Evolutionary conservation across 2,113 vertebrate species (phyloP).

Genomic region (Corythoichthys haematopterus): DNA sequence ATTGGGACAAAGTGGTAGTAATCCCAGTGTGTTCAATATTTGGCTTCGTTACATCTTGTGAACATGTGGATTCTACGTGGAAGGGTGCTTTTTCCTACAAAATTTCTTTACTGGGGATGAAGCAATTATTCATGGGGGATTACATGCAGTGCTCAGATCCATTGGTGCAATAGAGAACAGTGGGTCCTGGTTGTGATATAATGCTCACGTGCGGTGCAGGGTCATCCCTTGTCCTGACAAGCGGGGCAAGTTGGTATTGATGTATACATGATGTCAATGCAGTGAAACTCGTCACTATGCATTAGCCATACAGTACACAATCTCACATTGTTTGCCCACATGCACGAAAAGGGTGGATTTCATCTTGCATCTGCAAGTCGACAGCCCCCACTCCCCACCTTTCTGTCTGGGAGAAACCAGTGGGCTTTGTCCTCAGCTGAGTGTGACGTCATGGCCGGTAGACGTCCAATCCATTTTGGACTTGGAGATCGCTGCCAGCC

Average conservation of each 20-base stretch:
- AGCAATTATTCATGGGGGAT: constrained; percentile 15
- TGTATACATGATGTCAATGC: constrained; percentile 33
- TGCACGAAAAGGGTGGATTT: constrained; percentile 21
- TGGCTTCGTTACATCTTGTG: background rate
- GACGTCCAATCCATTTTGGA: too few relatives aligned
- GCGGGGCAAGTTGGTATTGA: constrained; percentile 37
- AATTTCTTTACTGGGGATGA: background rate
- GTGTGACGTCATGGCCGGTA: constrained; percentile 58
- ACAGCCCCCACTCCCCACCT: constrained; percentile 34
- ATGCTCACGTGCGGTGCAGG: constrained; percentile 18
- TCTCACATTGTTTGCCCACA: constrained; percentile 35
- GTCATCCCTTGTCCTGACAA: constrained; percentile 39
- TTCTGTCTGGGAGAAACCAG: constrained; percentile 60
- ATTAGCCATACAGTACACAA: constrained; percentile 31
- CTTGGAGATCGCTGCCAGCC: too few relatives aligned
- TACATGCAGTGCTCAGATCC: constrained; percentile 32
- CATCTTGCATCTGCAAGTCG: constrained; percentile 20
- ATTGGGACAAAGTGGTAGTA: constrained; percentile 13
- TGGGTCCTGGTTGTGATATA: constrained; percentile 19
- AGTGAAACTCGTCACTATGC: constrained; percentile 17
- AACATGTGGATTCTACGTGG: constrained; percentile 17
- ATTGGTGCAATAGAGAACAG: constrained; percentile 11
- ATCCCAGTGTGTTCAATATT: background rate
- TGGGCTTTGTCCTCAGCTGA: constrained; percentile 71
- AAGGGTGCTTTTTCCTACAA: background rate